These are phyloP conservation scores for Planiliza haematocheilus DNA, from an alignment of 2,113 vertebrate species.

Conservation along the genomic window DNA sequence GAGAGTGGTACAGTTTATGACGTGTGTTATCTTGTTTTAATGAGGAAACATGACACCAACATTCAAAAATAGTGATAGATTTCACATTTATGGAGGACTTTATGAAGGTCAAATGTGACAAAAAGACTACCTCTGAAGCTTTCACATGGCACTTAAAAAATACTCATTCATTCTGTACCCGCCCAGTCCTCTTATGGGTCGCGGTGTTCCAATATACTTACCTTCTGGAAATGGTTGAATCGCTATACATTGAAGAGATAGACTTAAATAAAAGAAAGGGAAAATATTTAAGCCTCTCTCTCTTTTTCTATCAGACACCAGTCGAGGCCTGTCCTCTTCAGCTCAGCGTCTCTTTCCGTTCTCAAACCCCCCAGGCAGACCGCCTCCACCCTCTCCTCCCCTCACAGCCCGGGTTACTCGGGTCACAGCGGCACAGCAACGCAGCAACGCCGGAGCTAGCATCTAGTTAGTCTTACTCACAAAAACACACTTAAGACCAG, in stretches of 20 bases:
- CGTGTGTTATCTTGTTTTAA: too few species aligned
- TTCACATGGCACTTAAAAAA: too few species aligned
- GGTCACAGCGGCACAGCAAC: slow-evolving; percentile 34
- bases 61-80: too few species aligned
- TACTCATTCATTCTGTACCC: too few species aligned
- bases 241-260: too few species aligned
- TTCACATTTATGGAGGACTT: too few species aligned
- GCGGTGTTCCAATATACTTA: background rate
- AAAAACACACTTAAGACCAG: background rate
- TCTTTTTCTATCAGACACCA: slow-evolving; percentile 43
- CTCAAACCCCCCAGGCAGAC: slow-evolving; percentile 12
- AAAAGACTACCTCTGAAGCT: too few species aligned
- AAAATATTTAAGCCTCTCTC: slow-evolving; percentile 1
- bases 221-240: background rate
- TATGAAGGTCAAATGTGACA: too few species aligned
- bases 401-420: slow-evolving; percentile 25
- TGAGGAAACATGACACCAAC: too few species aligned
- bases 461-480: background rate
- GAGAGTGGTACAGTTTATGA: too few species aligned
- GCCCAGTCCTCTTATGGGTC: too few species aligned
- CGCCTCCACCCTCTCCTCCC: slow-evolving; percentile 25
- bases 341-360: background rate
- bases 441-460: background rate
- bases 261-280: background rate
- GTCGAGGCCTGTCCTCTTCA: slow-evolving; percentile 66